phyloP scores from a whole-genome alignment of 2,888 invertebrate genomes.

The Pammene aurita region DNA sequence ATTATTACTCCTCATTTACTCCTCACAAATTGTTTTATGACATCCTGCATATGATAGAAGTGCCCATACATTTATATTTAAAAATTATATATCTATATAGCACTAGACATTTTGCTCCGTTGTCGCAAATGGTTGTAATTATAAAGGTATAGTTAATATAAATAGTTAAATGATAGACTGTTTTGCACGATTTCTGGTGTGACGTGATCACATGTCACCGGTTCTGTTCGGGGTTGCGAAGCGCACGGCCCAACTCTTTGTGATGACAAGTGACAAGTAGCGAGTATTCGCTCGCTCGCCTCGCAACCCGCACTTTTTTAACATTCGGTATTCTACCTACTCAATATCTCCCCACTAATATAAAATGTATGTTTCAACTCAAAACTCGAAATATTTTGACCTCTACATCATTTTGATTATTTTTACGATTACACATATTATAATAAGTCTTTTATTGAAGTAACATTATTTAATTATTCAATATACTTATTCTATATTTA shows the following conservation, averaged over 20 bases:
- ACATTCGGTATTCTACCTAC: slow-evolving; percentile 59
- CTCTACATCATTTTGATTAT: slow-evolving; percentile 79
- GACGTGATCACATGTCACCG: slow-evolving; percentile 52
- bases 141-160: slow-evolving; percentile 74
- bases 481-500: slow-evolving; percentile 83
- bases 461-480: slow-evolving; percentile 84
- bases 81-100: slow-evolving; percentile 72
- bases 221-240: slow-evolving; percentile 35
- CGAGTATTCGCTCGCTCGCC: slow-evolving; percentile 57
- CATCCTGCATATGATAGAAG: slow-evolving; percentile 67
- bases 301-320: slow-evolving; percentile 53
- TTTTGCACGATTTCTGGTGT: slow-evolving; percentile 77
- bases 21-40: slow-evolving; percentile 57
- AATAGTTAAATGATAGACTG: slow-evolving; percentile 80
- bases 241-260: slow-evolving; percentile 67
- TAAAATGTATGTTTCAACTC: slow-evolving; percentile 68
- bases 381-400: slow-evolving; percentile 76
- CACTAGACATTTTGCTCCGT: slow-evolving; percentile 79
- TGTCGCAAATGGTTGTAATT: slow-evolving; percentile 81
- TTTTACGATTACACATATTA: slow-evolving; percentile 78
- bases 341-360: slow-evolving; percentile 62
- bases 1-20: slow-evolving; percentile 19
- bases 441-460: slow-evolving; percentile 80
- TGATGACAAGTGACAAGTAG: slow-evolving; percentile 64
- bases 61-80: slow-evolving; percentile 65